phyloP scores from a whole-genome alignment of 2,888 invertebrate species.

The Macrophya alboannulata region DNA sequence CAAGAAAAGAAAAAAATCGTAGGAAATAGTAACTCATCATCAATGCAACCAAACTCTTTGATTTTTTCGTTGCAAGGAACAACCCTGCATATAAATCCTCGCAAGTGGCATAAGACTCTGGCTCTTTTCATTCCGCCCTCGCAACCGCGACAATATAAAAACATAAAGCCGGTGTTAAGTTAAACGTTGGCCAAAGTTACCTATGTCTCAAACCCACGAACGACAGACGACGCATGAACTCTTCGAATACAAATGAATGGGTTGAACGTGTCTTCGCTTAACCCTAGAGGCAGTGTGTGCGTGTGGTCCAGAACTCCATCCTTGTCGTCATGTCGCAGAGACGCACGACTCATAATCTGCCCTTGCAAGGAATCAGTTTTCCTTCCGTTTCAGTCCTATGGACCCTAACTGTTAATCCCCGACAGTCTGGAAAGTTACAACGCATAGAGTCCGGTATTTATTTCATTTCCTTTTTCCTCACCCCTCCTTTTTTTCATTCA shows the following conservation, averaged over 20 bases:
- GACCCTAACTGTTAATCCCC: conserved; percentile 14
- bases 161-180: conserved; percentile 33
- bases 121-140: conserved; percentile 26
- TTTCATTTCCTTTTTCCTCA: background rate
- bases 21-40: background rate
- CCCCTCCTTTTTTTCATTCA: background rate
- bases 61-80: background rate
- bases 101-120: conserved; percentile 12
- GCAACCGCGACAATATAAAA: conserved; percentile 34
- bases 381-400: conserved; percentile 37
- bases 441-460: background rate
- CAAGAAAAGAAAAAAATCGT: background rate
- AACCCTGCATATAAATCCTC: conserved; percentile 37
- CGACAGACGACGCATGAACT: conserved; percentile 46
- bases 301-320: conserved; percentile 57
- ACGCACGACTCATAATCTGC: conserved; percentile 58
- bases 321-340: conserved; percentile 56
- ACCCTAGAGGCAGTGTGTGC: conserved; percentile 22
- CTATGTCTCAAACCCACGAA: conserved; percentile 11
- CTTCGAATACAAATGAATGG: conserved; percentile 52
- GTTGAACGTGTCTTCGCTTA: conserved; percentile 51
- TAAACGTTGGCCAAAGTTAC: conserved; percentile 30
- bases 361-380: conserved; percentile 60
- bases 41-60: conserved; percentile 22
- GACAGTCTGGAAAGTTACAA: conserved; percentile 56